phyloP scores from a whole-genome alignment of 2,797 vertebrate genomes.

The Serranus cabrilla region DNA sequence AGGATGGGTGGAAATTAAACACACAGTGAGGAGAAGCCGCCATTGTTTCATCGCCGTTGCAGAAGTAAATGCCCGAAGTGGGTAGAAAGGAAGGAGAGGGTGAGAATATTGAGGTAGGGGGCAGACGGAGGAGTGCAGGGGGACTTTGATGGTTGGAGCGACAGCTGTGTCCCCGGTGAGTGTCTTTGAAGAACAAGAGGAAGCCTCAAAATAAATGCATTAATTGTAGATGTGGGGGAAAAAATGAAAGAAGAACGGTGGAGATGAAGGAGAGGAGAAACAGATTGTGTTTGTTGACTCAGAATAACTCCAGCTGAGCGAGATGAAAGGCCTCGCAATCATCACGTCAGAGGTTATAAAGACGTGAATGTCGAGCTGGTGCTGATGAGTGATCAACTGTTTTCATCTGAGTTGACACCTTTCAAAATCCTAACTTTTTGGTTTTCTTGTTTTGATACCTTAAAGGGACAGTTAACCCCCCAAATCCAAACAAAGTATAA shows the following conservation, averaged over 20 bases:
- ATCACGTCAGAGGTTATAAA: conserved; percentile 56
- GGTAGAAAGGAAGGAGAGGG: conserved; percentile 13
- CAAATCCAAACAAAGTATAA: no score
- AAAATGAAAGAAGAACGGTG: conserved; percentile 59
- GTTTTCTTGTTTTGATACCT: background rate
- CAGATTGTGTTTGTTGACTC: conserved; percentile 74
- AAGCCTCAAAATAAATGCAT: conserved; percentile 71
- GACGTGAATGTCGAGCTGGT: conserved; percentile 22
- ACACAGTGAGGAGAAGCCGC: background rate
- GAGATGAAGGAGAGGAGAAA: conserved; percentile 65
- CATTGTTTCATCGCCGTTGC: background rate
- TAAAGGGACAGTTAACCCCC: background rate
- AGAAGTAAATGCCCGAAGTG: conserved; percentile 18
- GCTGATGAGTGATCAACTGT: conserved; percentile 1
- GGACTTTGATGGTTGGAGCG: conserved; percentile 75
- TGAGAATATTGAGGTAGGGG: conserved; percentile 33
- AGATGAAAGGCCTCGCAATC: conserved; percentile 61
- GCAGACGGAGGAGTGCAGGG: conserved; percentile 39
- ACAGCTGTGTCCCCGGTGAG: conserved; percentile 74
- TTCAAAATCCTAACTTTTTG: background rate
- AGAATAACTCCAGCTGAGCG: conserved; percentile 64
- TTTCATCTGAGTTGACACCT: conserved; percentile 9
- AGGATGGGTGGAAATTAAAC: background rate
- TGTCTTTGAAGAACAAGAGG: conserved; percentile 77
- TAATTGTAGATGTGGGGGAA: conserved; percentile 64